Conservation (phyloP, 2,888 invertebrate species). For the Thelaira solivaga region DNA sequence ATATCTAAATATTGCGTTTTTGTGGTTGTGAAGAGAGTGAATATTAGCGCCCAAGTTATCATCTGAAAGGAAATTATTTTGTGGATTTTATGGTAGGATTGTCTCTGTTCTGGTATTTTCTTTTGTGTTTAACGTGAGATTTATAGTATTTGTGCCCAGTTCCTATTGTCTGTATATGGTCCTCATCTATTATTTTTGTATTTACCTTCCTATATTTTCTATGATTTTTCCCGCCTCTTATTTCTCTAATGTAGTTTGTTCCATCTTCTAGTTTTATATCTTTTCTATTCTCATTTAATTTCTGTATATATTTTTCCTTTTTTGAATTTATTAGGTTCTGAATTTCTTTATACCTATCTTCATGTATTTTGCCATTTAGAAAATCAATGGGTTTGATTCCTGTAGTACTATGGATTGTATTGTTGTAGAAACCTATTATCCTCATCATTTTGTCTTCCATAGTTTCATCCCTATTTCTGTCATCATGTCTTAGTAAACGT, state of each 20-base stretch:
- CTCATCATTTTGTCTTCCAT: constrained; percentile 58
- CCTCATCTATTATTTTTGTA: background rate
- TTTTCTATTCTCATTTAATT: too few relatives aligned
- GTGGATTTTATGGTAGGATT: background rate
- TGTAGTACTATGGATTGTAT: constrained; percentile 56
- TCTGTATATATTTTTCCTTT: too few relatives aligned
- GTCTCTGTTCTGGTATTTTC: background rate
- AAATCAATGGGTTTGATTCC: constrained; percentile 59
- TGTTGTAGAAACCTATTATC: constrained; percentile 59
- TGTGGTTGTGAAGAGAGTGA: background rate
- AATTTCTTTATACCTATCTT: constrained; percentile 39
- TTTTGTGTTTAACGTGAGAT: background rate
- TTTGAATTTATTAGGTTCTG: background rate
- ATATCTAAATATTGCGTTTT: constrained; percentile 43
- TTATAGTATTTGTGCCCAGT: constrained; percentile 3
- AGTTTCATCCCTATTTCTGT: constrained; percentile 37
- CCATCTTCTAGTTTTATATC: background rate
- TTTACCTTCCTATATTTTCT: background rate
- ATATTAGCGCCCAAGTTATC: background rate
- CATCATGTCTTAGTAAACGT: constrained; percentile 55
- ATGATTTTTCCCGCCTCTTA: background rate
- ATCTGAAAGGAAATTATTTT: constrained; percentile 8
- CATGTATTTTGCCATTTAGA: constrained; percentile 42
- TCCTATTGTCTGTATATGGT: background rate
- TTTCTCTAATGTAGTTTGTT: background rate